phyloP scores from a whole-genome alignment of 2,888 invertebrate species.

The Spicauda simplicius region DNA sequence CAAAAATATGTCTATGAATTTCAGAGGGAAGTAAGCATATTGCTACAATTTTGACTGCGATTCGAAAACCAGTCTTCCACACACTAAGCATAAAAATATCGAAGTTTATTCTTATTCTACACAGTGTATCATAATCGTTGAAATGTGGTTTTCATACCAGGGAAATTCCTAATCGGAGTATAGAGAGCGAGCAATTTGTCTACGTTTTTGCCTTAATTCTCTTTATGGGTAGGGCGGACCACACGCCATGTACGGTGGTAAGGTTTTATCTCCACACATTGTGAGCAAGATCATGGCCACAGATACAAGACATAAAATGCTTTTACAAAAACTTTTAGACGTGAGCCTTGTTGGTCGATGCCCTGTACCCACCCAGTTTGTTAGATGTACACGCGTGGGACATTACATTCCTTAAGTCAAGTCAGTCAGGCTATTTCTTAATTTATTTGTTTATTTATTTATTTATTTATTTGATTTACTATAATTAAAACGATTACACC shows the following conservation, averaged over 20 bases:
- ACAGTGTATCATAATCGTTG: no score
- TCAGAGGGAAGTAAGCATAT: no score
- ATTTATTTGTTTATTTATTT: no score
- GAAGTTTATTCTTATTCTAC: no score
- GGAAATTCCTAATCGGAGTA: background rate
- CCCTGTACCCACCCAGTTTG: slow-evolving; percentile 15
- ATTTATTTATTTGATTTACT: no score
- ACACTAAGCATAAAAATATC: no score
- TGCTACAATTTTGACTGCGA: no score
- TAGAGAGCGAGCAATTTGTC: background rate
- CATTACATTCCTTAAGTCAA: slow-evolving; percentile 4
- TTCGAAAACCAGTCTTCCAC: no score
- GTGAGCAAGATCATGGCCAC: slow-evolving; percentile 8
- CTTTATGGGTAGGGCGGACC: slow-evolving; percentile 7
- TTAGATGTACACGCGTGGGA: background rate
- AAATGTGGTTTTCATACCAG: background rate
- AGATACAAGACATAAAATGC: slow-evolving; percentile 18
- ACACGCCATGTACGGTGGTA: slow-evolving; percentile 10
- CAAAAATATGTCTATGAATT: no score
- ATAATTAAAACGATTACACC: no score
- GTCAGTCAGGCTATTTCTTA: no score
- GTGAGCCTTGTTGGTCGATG: slow-evolving; percentile 19
- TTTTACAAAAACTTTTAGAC: slow-evolving; percentile 14
- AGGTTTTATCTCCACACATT: slow-evolving; percentile 11
- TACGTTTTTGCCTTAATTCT: slow-evolving; percentile 2